Evolutionary conservation across 2,888 invertebrate genomes (phyloP), one percentile per base, ranked within the genome.

Genomic region (Mycalesis mineus): DNA sequence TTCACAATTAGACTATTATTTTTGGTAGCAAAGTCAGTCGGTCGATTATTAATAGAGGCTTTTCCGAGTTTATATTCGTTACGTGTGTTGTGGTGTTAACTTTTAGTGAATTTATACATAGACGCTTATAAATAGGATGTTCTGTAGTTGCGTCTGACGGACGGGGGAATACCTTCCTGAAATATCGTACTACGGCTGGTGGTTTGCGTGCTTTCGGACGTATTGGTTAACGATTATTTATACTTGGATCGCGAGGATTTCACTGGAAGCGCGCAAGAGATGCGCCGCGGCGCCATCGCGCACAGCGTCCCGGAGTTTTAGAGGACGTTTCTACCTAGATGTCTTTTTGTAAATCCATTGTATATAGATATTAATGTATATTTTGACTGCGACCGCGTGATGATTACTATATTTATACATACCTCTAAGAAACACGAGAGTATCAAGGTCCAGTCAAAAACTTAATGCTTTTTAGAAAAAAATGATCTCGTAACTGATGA

Each of bases 1-100:
- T 88, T 90, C 90, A 88, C 88, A 90, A 90, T 90, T 90, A 90
- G 90, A 90, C 90, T 89, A 90, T 90, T 90, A 90, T 90, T 90
- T 90, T 90, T 88, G 90, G 90, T 90, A 89, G 89, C 89, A 85
- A 89, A 88, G 90, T 89, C 90, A 88, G 90, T 89, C 90, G 89
- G 89, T 87, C 90, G 90, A 89, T 88, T 90, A 90, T 90, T 90
- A 90, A 90, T 90, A 90, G 90, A 88, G 88, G 88, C 88, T 90
- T 89, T 89, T 88, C 86, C 88, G 88, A 90, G 90, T 88, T 88
- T 90, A 88, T 89, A 89, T 89, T 88, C 88, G 89, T 89, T 88
- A 89, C 90, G 88, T 88, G 87, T 88, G 89, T 88, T 88, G 88
- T 85, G 88, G 88, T 88, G 89, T 89, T 89, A 89, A 89, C 89